Percentiles rank a stretch among this genome's conserved stretches.
Evolutionary conservation across 2,888 invertebrate species (phyloP).

Genomic region (Notocelia uddmanniana): DNA sequence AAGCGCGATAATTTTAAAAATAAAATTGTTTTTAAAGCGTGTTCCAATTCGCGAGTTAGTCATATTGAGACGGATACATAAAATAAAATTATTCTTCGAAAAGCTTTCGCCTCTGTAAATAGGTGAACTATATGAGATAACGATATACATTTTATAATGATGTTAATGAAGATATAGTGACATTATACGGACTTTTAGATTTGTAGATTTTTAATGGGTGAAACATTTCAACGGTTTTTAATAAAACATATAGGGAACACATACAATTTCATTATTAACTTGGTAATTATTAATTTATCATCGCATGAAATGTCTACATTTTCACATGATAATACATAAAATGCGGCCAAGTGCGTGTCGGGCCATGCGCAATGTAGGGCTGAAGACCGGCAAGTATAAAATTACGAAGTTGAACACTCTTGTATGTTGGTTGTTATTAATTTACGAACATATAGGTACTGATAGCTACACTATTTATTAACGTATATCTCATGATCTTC

Average conservation of each 20-base stretch:
- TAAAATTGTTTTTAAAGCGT: constrained; percentile 54
- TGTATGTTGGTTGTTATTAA: too few relatives aligned
- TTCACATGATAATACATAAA: not conserved
- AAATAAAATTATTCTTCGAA: constrained; percentile 47
- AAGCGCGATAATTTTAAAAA: constrained; percentile 50
- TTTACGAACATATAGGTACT: not conserved
- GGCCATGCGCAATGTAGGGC: too few relatives aligned
- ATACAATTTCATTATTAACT: not conserved
- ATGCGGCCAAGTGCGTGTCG: too few relatives aligned
- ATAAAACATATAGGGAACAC: not conserved
- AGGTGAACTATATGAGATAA: constrained; percentile 47
- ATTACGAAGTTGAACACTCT: not conserved
- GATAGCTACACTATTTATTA: too few relatives aligned
- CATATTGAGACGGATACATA: constrained; percentile 49
- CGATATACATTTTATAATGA: constrained; percentile 26
- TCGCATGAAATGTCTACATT: not conserved
- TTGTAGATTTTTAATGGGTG: constrained; percentile 25
- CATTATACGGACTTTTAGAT: constrained; percentile 14
- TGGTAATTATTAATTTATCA: not conserved
- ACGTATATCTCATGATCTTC: too few relatives aligned
- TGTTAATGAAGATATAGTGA: constrained; percentile 31
- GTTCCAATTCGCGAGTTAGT: constrained; percentile 56
- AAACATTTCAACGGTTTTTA: not conserved
- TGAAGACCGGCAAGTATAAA: not conserved
- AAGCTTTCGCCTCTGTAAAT: constrained; percentile 36